Evolutionary conservation across 53 echinoderm and acorn worm species (phyloP).

Genomic region (Echinometra lucunter): DNA sequence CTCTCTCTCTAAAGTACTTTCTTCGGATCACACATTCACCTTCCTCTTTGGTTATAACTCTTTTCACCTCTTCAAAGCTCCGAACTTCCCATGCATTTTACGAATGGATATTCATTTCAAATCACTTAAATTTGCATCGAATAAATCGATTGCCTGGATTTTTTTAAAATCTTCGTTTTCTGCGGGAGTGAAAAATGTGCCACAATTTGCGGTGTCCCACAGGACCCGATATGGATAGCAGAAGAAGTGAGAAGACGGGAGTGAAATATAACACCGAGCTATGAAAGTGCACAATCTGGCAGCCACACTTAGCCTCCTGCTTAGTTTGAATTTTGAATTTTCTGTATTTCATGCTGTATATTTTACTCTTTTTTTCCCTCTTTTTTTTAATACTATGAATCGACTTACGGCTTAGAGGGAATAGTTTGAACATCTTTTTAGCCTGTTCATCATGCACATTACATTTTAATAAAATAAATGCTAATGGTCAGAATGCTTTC

Average conservation of each 20-base stretch:
- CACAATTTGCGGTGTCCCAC: constrained; percentile 28
- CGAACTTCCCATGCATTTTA: constrained; percentile 1
- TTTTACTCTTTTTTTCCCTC: background rate
- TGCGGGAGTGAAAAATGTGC: constrained; percentile 16
- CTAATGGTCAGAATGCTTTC: too few relatives aligned
- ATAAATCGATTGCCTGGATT: constrained; percentile 54
- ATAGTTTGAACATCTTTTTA: too few relatives aligned
- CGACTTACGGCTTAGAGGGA: too few relatives aligned
- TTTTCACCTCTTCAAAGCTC: background rate
- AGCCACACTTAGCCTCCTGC: background rate
- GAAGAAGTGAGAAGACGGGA: background rate
- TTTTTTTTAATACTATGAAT: too few relatives aligned
- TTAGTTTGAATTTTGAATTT: background rate
- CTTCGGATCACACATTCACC: background rate
- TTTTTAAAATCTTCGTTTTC: constrained; percentile 4
- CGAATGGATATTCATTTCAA: constrained; percentile 56
- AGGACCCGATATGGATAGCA: constrained; percentile 4
- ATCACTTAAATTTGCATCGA: constrained; percentile 55
- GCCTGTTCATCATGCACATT: too few relatives aligned
- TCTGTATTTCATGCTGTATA: background rate
- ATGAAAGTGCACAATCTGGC: constrained; percentile 48
- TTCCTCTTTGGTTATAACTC: background rate
- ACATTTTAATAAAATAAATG: too few relatives aligned
- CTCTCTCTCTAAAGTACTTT: background rate
- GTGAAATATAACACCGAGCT: constrained; percentile 30